Conservation (phyloP, 2,797 vertebrate species). For the Lepilemur septentrionalis region DNA sequence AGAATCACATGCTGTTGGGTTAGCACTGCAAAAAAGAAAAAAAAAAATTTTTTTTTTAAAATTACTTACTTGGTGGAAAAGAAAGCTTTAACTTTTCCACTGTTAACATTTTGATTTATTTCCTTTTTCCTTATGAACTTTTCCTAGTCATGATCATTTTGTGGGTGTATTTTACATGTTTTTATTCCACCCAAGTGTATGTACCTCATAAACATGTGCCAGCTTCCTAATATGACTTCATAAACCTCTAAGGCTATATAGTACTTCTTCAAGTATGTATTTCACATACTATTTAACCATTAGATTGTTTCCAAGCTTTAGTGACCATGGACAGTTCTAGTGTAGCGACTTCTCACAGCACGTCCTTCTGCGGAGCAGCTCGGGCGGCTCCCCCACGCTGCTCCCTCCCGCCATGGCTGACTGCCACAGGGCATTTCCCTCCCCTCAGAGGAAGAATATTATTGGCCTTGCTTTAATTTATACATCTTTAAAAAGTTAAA, state of each 20-base stretch:
- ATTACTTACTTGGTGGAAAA: not conserved
- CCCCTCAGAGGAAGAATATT: not conserved
- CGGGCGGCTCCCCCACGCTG: not conserved
- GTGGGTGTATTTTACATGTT: not conserved
- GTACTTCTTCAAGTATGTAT: not conserved
- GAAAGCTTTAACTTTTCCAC: not conserved
- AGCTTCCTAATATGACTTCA: not conserved
- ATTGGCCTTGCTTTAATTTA: not conserved
- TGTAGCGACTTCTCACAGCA: not conserved
- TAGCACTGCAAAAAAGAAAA: not conserved
- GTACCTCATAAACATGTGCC: not conserved
- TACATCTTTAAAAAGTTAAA: not conserved
- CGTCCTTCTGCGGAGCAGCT: not conserved
- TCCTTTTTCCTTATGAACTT: not conserved
- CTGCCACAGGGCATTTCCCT: accelerated
- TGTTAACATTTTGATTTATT: not conserved
- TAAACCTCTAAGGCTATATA: not conserved
- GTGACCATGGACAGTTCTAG: not conserved
- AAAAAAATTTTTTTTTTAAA: not conserved
- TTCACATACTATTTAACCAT: not conserved
- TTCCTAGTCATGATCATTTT: not conserved
- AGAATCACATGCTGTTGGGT: not conserved
- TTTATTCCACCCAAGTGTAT: not conserved
- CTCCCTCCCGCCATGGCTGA: not conserved
- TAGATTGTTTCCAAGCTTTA: not conserved